Percentiles rank a stretch among this genome's conserved stretches.
These are phyloP conservation scores for Ctenosaura bakeri DNA, from an alignment of 2,797 vertebrate species.

Conservation along the genomic window DNA sequence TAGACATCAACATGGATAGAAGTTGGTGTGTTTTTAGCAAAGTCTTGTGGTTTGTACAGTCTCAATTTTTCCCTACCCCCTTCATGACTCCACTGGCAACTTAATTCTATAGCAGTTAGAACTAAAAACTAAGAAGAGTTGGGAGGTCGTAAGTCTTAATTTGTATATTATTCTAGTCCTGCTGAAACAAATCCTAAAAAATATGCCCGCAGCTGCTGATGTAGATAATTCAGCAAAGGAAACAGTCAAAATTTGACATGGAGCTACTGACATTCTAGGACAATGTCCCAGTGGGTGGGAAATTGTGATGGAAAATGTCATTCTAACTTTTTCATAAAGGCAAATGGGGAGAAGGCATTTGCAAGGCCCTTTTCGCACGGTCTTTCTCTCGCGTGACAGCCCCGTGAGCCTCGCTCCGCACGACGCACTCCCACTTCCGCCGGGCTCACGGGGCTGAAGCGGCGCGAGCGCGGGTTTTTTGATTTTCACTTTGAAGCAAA, in stretches of 20 bases:
- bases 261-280: not conserved
- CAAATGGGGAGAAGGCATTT: not conserved
- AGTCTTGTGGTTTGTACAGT: not conserved
- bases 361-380: too few relatives aligned
- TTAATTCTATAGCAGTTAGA: not conserved
- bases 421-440: too few relatives aligned
- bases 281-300: not conserved
- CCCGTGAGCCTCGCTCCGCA: too few relatives aligned
- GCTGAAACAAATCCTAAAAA: not conserved
- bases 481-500: too few relatives aligned
- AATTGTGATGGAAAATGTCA: not conserved
- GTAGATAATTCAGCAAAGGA: not conserved
- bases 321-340: not conserved
- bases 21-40: not conserved
- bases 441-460: too few relatives aligned
- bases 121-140: not conserved
- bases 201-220: not conserved
- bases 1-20: too few relatives aligned
- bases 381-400: too few relatives aligned
- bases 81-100: too few relatives aligned
- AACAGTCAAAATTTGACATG: not conserved
- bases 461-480: too few relatives aligned
- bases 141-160: not conserved
- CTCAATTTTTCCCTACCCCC: too few relatives aligned
- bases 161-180: not conserved